Base-by-base conservation (phyloP, 1,140 invertebrate genomes). In the Octopus bimaculoides region DNA sequence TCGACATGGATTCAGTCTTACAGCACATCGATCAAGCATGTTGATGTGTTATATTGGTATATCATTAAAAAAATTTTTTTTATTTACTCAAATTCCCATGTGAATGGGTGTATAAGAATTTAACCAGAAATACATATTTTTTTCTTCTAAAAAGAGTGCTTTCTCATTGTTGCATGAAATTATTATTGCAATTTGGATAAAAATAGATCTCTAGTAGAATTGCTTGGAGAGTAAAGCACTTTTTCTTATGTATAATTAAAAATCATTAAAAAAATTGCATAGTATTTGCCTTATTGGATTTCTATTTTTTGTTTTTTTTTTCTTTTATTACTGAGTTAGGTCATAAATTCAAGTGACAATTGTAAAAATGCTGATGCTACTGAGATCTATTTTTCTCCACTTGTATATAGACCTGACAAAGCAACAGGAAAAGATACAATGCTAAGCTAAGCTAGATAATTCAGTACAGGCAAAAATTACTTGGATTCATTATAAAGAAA, bases 381-480 rank as follows among this genome's bases (percentile, higher is more conserved):
- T 5, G 66, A 71, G 66, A 71, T 71, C 66, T 71, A 71, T 71
- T 10, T 71, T 71, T 71, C 26, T 71, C 26, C 66, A 9, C 26
- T 8, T 71, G 66, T 20, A 71, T n/a, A 71, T 6, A n/a, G 14
- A n/a, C 26, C 26, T 61, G 7, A 14, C 17, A 71, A 71, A 71
- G 26, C 5, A 20, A 20, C 26, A n/a, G 17, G 66, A 9, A 71
- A 71, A 71, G 26, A n/a, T n/a, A 20, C 26, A 71, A 61, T n/a
- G 17, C 26, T 71, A n/a, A 71, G 66, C 26, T 71, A 71, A 71
- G 66, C 8, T 71, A 71, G 66, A 71, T 20, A 9, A 61, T 12
- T 61, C 9, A 71, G 66, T 71, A 71, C 66, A 71, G 66, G 66
- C 66, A 71, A 71, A 71, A 71, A 71, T 71, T 71, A 71, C 66